Percentiles rank a stretch among this genome's conserved stretches.
These are phyloP conservation scores for Cotesia glomerata DNA, from an alignment of 1,140 invertebrate species.

Conservation along the genomic window DNA sequence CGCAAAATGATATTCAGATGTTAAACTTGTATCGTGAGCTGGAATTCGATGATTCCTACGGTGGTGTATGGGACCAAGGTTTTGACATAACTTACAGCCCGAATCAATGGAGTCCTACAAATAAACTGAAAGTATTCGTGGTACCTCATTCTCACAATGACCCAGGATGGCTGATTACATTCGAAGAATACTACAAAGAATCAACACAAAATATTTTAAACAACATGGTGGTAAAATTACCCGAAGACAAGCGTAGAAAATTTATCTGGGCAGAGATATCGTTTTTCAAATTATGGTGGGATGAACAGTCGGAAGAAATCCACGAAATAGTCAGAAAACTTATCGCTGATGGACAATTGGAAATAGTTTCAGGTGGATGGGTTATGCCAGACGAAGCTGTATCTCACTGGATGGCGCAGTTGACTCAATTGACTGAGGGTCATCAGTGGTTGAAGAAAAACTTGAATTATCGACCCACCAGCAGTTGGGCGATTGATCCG, in stretches of 20 bases:
- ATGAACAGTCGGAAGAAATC: slow-evolving; percentile 73
- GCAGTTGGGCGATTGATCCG: slow-evolving; percentile 94
- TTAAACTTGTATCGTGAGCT: slow-evolving; percentile 85
- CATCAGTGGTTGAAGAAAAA: slow-evolving; percentile 92
- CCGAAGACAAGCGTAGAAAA: slow-evolving; percentile 78
- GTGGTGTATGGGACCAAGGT: slow-evolving; percentile 98
- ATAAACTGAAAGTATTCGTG: slow-evolving; percentile 91
- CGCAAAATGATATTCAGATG: slow-evolving; percentile 73
- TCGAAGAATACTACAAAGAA: slow-evolving; percentile 89
- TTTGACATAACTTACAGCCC: slow-evolving; percentile 86
- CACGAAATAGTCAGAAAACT: slow-evolving; percentile 75
- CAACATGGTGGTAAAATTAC: slow-evolving; percentile 86
- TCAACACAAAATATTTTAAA: slow-evolving; percentile 90
- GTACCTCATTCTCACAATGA: slow-evolving; percentile 98
- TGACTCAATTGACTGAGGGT: slow-evolving; percentile 91
- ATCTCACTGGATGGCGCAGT: slow-evolving; percentile 87
- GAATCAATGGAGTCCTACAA: slow-evolving; percentile 77
- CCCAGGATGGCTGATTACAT: slow-evolving; percentile 96
- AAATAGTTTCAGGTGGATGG: slow-evolving; percentile 95
- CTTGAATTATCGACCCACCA: slow-evolving; percentile 78
- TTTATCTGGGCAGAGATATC: slow-evolving; percentile 99
- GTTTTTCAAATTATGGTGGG: slow-evolving; percentile 93
- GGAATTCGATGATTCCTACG: slow-evolving; percentile 93
- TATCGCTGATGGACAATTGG: slow-evolving; percentile 73
- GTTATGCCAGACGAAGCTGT: slow-evolving; percentile 98